These are phyloP conservation scores for Labeo rohita DNA, from an alignment of 2,113 vertebrate genomes.

Conservation along the genomic window DNA sequence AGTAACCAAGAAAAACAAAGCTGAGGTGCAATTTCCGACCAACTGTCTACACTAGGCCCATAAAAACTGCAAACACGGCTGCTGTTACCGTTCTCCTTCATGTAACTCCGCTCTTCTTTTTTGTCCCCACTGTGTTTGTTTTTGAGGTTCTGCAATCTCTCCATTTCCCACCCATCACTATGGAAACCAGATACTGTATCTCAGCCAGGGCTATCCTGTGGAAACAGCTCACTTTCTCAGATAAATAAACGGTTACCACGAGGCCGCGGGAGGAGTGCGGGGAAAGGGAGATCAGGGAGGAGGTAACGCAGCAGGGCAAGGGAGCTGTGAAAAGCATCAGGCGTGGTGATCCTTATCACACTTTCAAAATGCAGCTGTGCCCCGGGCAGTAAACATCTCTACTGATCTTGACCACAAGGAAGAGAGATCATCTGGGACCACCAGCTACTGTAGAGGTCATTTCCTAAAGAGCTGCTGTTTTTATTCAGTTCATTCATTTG, in stretches of 20 bases:
- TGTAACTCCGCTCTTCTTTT: slow-evolving; percentile 47
- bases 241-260: slow-evolving; percentile 55
- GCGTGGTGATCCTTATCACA: slow-evolving; percentile 15
- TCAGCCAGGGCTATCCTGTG: slow-evolving; percentile 42
- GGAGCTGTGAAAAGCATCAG: slow-evolving; percentile 5
- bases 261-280: not conserved
- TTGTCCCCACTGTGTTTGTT: slow-evolving; percentile 60
- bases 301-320: not conserved
- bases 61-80: slow-evolving; percentile 55
- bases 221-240: slow-evolving; percentile 49
- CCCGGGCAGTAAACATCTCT: not conserved
- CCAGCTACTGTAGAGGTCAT: slow-evolving; percentile 19
- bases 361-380: slow-evolving; percentile 7
- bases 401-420: not conserved
- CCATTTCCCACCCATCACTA: slow-evolving; percentile 60
- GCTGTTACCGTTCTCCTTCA: slow-evolving; percentile 62
- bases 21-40: slow-evolving; percentile 64
- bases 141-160: slow-evolving; percentile 59
- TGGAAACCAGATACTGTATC: slow-evolving; percentile 63
- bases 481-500: not conserved
- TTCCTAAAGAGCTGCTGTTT: slow-evolving; percentile 7
- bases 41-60: slow-evolving; percentile 56
- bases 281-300: slow-evolving; percentile 16
- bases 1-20: slow-evolving; percentile 31
- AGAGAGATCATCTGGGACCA: slow-evolving; percentile 4